These are phyloP conservation scores for Aporophyla nigra DNA, from an alignment of 2,888 invertebrate genomes.

Conservation along the genomic window DNA sequence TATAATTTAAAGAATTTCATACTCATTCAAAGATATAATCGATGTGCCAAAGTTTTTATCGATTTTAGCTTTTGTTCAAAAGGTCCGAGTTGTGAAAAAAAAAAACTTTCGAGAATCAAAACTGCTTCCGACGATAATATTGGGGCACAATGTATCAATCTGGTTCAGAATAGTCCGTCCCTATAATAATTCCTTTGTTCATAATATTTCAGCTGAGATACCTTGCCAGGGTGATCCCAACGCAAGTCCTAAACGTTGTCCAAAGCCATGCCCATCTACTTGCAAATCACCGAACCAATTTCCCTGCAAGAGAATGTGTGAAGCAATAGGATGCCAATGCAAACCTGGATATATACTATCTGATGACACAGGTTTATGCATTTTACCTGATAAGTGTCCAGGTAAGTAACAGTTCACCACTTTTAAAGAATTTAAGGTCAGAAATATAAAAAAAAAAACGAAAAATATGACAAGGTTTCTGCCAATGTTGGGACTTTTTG, in stretches of 20 bases:
- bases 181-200: background rate
- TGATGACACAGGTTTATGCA: conserved; percentile 66
- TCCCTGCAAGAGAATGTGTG: conserved; percentile 65
- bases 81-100: background rate
- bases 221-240: conserved; percentile 73
- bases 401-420: conserved; percentile 63
- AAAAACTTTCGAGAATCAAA: no score
- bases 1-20: background rate
- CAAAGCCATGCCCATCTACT: conserved; percentile 72
- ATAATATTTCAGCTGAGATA: conserved; percentile 50
- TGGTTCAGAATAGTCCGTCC: background rate
- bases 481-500: background rate
- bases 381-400: conserved; percentile 71
- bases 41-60: background rate
- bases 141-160: background rate
- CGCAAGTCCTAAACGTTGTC: conserved; percentile 68
- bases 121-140: background rate
- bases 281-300: conserved; percentile 68
- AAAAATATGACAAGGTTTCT: background rate
- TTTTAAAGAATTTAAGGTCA: background rate
- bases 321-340: conserved; percentile 73
- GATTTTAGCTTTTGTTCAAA: no score
- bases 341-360: conserved; percentile 69
- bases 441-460: background rate
- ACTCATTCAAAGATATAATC: background rate